Conservation (phyloP, 2,797 vertebrate species). For the Euthynnus affinis region DNA sequence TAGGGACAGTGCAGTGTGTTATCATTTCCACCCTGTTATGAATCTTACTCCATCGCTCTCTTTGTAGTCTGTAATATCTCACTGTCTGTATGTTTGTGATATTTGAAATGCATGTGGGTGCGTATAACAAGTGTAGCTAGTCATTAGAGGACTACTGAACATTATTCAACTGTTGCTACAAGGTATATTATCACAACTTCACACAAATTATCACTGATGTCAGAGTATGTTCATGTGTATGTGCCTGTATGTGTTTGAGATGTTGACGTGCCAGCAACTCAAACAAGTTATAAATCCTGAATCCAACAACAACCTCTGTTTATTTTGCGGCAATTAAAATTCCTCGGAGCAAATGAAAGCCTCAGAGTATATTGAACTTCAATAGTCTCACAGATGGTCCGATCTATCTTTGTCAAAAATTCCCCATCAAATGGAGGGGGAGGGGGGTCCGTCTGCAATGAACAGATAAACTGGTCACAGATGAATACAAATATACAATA, state of each 20-base stretch:
- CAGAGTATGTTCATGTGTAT: constrained; percentile 7
- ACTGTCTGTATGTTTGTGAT: constrained; percentile 10
- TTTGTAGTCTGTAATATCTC: constrained; percentile 28
- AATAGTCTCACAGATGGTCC: constrained; percentile 81
- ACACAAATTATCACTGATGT: constrained; percentile 12
- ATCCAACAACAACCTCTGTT: constrained; percentile 65
- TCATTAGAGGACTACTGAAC: constrained; percentile 36
- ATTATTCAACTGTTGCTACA: constrained; percentile 30
- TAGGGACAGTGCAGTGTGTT: constrained; percentile 51
- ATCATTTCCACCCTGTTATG: constrained; percentile 53
- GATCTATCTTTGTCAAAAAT: constrained; percentile 81
- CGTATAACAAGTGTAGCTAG: constrained; percentile 8
- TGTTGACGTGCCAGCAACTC: constrained; percentile 39
- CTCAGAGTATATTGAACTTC: constrained; percentile 78
- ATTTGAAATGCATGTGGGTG: constrained; percentile 5
- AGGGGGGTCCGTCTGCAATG: constrained; percentile 63
- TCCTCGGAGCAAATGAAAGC: constrained; percentile 78
- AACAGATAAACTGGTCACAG: constrained; percentile 81
- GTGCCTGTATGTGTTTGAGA: constrained; percentile 52
- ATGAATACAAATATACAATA: constrained; percentile 84
- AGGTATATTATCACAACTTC: constrained; percentile 25
- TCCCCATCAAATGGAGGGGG: constrained; percentile 65
- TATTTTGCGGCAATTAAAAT: constrained; percentile 81
- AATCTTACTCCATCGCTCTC: constrained; percentile 41
- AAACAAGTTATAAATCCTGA: constrained; percentile 73